A percentile compares a stretch with the other conserved stretches of the same genome.
phyloP scores from a whole-genome alignment of 2,797 vertebrate species.

The Forpus xanthops region DNA sequence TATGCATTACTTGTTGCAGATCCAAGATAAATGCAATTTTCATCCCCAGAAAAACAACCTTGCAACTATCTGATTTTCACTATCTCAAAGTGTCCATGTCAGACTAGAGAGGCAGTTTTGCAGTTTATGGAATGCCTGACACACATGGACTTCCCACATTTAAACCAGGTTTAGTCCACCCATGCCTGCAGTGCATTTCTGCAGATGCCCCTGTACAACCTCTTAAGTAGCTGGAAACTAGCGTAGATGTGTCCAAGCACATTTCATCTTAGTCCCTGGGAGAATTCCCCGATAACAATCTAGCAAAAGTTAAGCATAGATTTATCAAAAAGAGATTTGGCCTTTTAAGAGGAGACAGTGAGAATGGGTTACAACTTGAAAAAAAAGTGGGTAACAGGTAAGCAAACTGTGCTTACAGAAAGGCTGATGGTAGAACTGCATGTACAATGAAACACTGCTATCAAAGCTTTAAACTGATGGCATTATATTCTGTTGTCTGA shows the following conservation, averaged over 20 bases:
- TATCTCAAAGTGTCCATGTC: neutral
- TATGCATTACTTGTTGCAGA: neutral
- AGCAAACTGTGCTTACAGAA: neutral
- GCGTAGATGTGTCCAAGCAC: neutral
- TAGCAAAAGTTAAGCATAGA: neutral
- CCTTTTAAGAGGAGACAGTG: neutral
- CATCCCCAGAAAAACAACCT: neutral
- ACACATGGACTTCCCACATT: neutral
- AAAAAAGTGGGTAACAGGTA: neutral
- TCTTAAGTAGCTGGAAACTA: neutral
- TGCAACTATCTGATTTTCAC: neutral
- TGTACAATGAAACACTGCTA: neutral
- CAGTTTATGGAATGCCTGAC: neutral
- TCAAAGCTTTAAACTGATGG: neutral
- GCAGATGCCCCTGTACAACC: neutral
- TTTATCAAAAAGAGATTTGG: neutral
- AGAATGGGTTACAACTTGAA: neutral
- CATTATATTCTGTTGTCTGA: neutral
- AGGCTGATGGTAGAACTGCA: neutral
- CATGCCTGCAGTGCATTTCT: neutral
- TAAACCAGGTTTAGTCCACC: neutral
- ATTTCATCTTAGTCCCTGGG: neutral
- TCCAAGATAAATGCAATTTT: neutral
- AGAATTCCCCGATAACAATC: neutral
- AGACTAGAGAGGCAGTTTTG: neutral